Evolutionary conservation across 2,113 vertebrate genomes (phyloP), one percentile per base, ranked within the genome.

Genomic region (Cyphomyrus plagiostoma): DNA sequence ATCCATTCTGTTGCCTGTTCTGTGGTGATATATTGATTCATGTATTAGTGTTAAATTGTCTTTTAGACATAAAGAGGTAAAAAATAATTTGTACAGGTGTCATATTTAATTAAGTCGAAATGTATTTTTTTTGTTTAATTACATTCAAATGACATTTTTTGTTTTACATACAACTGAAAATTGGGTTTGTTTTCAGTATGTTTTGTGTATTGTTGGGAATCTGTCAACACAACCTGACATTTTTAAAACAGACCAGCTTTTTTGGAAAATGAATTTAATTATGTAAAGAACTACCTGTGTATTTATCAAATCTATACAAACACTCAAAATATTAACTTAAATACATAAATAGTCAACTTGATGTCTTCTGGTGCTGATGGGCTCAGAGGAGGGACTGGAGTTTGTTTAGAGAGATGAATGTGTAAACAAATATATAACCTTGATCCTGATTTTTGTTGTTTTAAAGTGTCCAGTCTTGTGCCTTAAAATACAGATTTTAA

Each of bases 281-380:
- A 85, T 42, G 87, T 10, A 90, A 90, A 91, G 4, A 77, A 42
- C 74, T 77, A 77, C 74, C 70, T 77, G 74, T 77, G 30, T 74
- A 74, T 45, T 23, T 84, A 58, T n/a, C 52, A 87, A 42, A 56
- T 90, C 89, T 90, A 93, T 91, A 91, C 90, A 93, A 92, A 91
- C 90, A 93, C 52, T 92, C 62, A 90, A 92, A 92, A 92, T 93
- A 91, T 94, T 95, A 95, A 95, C 74, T 94, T 95, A 96, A 95
- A 95, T 94, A 95, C 90, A 95, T 95, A 94, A 93, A 94, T 93
- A 94, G 30, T 17, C 53, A 62, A 62, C 87, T 10, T 62, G 35
- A 23, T 46, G 17, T 30, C 52, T 9, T 35, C 49, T 19, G 23
- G n/a, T 19, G 19, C 42, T 49, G 82, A 46, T 85, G 9, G 82